These are phyloP conservation scores for Bactericera cockerelli DNA, from an alignment of 1,140 invertebrate species.

Conservation along the genomic window DNA sequence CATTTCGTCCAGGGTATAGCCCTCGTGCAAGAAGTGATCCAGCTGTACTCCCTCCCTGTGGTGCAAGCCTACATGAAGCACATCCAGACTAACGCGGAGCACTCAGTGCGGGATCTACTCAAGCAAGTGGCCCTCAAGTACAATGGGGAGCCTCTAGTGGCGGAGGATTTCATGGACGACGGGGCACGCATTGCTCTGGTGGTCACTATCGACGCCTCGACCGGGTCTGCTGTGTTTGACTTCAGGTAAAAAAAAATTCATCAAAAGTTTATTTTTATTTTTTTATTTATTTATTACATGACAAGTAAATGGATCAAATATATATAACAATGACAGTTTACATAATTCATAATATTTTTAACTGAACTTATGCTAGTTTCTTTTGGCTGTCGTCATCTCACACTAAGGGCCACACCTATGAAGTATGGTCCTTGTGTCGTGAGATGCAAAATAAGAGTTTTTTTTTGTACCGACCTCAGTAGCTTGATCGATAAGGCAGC, in stretches of 20 bases:
- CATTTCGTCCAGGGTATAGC: conserved; percentile 55
- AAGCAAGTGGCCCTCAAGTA: conserved; percentile 35
- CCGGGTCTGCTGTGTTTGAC: conserved; percentile 79
- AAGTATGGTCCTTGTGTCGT: no score
- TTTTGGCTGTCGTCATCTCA: no score
- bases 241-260: conserved; percentile 59
- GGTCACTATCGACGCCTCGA: conserved; percentile 56
- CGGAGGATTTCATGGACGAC: conserved; percentile 87
- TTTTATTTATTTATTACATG: conserved; percentile 8
- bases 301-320: no score
- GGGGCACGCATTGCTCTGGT: conserved; percentile 72
- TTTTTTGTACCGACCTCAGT: no score
- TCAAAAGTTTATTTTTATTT: no score
- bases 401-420: no score
- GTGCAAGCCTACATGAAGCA: conserved; percentile 95
- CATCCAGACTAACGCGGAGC: conserved; percentile 88
- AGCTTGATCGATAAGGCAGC: no score
- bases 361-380: no score
- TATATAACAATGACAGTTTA: no score
- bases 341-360: no score
- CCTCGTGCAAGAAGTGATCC: conserved; percentile 79
- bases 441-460: no score
- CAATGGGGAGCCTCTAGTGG: conserved; percentile 39
- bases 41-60: conserved; percentile 75
- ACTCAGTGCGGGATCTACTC: conserved; percentile 85